These are phyloP conservation scores for Myathropa florea DNA, from an alignment of 2,888 invertebrate genomes.

Conservation along the genomic window DNA sequence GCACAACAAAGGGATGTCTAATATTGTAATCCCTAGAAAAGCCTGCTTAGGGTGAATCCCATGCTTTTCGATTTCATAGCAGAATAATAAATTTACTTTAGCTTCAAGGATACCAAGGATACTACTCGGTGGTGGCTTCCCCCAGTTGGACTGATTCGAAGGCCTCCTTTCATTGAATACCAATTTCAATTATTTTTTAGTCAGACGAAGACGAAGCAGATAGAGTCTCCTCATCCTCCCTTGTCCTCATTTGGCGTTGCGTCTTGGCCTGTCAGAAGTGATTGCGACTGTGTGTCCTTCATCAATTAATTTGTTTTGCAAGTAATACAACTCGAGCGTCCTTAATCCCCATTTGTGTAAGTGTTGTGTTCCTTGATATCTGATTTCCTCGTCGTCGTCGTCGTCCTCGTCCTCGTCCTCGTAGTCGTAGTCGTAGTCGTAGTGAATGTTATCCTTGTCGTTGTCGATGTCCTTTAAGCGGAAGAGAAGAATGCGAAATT, in stretches of 20 bases:
- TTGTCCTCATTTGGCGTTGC: not conserved
- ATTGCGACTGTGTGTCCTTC: constrained; percentile 72
- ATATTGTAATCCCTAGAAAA: constrained; percentile 68
- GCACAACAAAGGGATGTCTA: constrained; percentile 61
- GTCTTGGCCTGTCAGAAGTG: constrained; percentile 57
- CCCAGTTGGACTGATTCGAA: constrained; percentile 1
- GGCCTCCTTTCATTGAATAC: constrained; percentile 66
- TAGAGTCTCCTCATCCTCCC: constrained; percentile 40
- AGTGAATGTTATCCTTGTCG: constrained; percentile 4
- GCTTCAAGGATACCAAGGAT: constrained; percentile 61
- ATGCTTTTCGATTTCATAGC: constrained; percentile 64
- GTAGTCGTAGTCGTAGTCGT: not conserved
- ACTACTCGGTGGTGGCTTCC: constrained; percentile 19
- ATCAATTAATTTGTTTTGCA: constrained; percentile 73
- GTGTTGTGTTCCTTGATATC: constrained; percentile 70
- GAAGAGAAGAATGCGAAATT: constrained; percentile 43
- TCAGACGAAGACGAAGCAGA: constrained; percentile 54
- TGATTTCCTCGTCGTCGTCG: constrained; percentile 58
- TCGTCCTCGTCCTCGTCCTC: not conserved
- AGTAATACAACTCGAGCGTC: constrained; percentile 72
- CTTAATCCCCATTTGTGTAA: constrained; percentile 73
- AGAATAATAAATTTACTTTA: constrained; percentile 71
- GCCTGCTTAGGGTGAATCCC: constrained; percentile 63
- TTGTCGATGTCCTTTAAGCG: constrained; percentile 19
- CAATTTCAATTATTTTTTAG: constrained; percentile 71